A percentile compares a stretch with the other conserved stretches of the same genome.
Conservation (phyloP, 2,888 invertebrate genomes). For the Chloroclysta siterata region DNA sequence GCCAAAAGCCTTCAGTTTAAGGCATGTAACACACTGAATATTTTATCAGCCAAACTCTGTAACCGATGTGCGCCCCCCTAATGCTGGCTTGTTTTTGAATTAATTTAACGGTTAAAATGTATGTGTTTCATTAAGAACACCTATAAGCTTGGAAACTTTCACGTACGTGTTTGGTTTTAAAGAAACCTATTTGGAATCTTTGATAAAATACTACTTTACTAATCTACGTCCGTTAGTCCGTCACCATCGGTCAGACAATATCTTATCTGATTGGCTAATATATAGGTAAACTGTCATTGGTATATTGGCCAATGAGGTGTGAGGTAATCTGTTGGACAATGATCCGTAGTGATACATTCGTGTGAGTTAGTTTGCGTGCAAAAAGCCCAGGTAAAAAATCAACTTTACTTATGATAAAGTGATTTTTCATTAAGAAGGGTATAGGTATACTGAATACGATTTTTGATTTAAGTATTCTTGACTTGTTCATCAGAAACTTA, state of each 20-base stretch:
- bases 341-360: too few relatives aligned
- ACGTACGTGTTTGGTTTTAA: not conserved
- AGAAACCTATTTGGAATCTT: not conserved
- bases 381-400: too few relatives aligned
- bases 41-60: conserved; percentile 65
- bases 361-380: too few relatives aligned
- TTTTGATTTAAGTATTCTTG: not conserved
- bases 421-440: too few relatives aligned
- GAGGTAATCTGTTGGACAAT: too few relatives aligned
- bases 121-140: conserved; percentile 36
- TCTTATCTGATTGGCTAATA: too few relatives aligned
- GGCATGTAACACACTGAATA: conserved; percentile 74
- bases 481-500: conserved; percentile 13
- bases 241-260: too few relatives aligned
- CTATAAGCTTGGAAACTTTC: conserved; percentile 18
- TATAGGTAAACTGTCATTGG: too few relatives aligned
- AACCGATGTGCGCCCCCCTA: conserved; percentile 53
- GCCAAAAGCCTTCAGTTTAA: conserved; percentile 74
- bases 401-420: too few relatives aligned
- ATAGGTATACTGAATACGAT: not conserved
- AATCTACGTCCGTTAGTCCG: too few relatives aligned
- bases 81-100: conserved; percentile 59
- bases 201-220: not conserved
- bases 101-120: conserved; percentile 56
- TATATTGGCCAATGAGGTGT: too few relatives aligned